Percentiles rank a stretch among this genome's conserved stretches.
phyloP scores from a whole-genome alignment of 2,888 invertebrate species.

The Schrankia costaestrigalis region DNA sequence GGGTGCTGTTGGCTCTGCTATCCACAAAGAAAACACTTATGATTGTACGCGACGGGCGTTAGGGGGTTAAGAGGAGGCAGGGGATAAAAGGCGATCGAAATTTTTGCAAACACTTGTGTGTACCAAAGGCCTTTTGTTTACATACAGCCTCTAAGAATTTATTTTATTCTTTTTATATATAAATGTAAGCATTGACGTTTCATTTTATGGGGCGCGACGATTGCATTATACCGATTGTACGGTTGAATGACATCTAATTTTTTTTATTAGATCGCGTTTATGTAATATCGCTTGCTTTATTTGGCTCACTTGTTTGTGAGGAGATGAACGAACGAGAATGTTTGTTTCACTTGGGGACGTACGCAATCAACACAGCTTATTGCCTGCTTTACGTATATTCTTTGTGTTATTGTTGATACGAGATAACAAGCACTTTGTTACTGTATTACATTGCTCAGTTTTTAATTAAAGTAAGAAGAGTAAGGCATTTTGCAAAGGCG shows the following conservation, averaged over 20 bases:
- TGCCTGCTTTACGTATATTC: too few species aligned
- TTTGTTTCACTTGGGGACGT: too few species aligned
- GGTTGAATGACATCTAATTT: constrained; percentile 31
- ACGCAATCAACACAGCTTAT: too few species aligned
- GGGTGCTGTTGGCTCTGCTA: constrained; percentile 65
- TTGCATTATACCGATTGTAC: constrained; percentile 34
- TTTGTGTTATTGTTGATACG: too few species aligned
- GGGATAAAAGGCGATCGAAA: constrained; percentile 65
- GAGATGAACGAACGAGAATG: constrained; percentile 25
- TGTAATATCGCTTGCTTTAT: constrained; percentile 21
- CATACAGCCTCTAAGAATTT: constrained; percentile 34
- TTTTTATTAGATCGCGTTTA: constrained; percentile 30
- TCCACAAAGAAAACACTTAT: constrained; percentile 78
- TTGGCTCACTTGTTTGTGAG: constrained; percentile 19
- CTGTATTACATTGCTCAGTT: too few species aligned
- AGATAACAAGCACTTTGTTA: too few species aligned
- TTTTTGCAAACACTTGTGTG: constrained; percentile 53
- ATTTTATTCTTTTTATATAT: constrained; percentile 37
- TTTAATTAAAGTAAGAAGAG: too few species aligned
- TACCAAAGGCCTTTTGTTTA: constrained; percentile 36
- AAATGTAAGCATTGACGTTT: constrained; percentile 34
- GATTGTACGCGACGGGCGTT: constrained; percentile 52
- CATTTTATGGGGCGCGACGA: constrained; percentile 30
- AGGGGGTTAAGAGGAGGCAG: constrained; percentile 37
- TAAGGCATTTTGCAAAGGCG: too few species aligned